Conservation (phyloP, 37 sponge, comb jelly and placozoan species). For the Sycon ciliatum region DNA sequence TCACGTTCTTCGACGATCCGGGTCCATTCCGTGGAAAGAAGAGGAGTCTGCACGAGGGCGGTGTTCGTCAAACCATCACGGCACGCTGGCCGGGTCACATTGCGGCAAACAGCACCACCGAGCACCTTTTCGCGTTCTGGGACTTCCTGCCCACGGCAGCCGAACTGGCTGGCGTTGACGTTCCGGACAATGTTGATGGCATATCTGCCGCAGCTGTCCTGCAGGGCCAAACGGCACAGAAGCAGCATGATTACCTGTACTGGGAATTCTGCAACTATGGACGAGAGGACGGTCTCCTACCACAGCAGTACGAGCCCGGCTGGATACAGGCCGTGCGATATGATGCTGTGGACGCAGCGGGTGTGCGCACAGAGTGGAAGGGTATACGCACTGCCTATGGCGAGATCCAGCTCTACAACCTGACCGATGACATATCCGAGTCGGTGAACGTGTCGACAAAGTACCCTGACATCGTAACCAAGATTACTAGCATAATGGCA, state of each 20-base stretch:
- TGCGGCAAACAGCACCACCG: constrained; percentile 5
- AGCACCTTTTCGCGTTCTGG: constrained; percentile 40
- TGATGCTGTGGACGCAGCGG: constrained; percentile 29
- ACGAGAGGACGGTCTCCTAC: no score
- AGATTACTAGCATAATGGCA: no score
- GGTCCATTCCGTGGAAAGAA: constrained; percentile 38
- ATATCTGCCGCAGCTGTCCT: constrained; percentile 26
- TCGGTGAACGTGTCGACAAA: constrained; percentile 13
- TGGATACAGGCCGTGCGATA: constrained; percentile 35
- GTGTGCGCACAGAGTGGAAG: no score
- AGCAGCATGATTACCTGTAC: constrained; percentile 29
- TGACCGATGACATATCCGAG: constrained; percentile 24
- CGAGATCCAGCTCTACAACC: constrained; percentile 32
- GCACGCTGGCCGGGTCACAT: constrained; percentile 32
- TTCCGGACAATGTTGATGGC: constrained; percentile 28
- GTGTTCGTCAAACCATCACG: constrained; percentile 22
- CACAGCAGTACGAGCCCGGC: constrained; percentile 22
- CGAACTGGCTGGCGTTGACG: constrained; percentile 25
- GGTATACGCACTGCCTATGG: background rate
- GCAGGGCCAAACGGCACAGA: constrained; percentile 18
- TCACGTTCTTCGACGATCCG: constrained; percentile 33
- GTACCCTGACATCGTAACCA: no score
- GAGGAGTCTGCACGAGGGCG: constrained; percentile 40
- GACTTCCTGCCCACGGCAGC: constrained; percentile 37
- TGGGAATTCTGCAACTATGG: constrained; percentile 29